A percentile compares a stretch with the other conserved stretches of the same genome.
These are phyloP conservation scores for Drosophila sucinea DNA, from an alignment of 1,140 invertebrate species.

Conservation along the genomic window DNA sequence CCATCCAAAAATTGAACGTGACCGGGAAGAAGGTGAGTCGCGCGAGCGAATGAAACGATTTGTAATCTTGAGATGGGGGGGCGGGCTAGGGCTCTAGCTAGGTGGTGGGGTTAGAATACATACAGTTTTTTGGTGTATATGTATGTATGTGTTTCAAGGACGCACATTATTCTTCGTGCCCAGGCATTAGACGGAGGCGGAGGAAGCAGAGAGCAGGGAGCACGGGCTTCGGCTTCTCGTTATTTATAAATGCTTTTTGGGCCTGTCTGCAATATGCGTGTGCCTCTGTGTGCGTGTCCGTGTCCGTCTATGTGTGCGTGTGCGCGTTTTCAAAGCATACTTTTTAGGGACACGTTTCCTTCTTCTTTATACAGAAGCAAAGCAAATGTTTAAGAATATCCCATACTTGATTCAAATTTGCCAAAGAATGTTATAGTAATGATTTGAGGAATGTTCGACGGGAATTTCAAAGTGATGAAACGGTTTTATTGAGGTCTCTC, in stretches of 20 bases:
- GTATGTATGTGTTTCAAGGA: slow-evolving; percentile 65
- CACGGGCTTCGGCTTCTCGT: slow-evolving; percentile 41
- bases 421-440: too few relatives aligned
- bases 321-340: slow-evolving; percentile 63
- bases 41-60: slow-evolving; percentile 24
- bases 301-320: slow-evolving; percentile 11
- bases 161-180: slow-evolving; percentile 72
- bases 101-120: slow-evolving; percentile 72
- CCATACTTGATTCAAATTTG: not conserved
- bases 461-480: too few relatives aligned
- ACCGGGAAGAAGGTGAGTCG: slow-evolving; percentile 83
- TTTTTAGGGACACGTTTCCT: slow-evolving; percentile 46
- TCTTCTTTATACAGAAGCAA: not conserved
- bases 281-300: slow-evolving; percentile 16
- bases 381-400: slow-evolving; percentile 29
- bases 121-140: slow-evolving; percentile 24
- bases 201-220: too few relatives aligned
- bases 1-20: slow-evolving; percentile 83
- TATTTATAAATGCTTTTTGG: slow-evolving; percentile 71
- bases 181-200: not conserved
- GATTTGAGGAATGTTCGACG: too few relatives aligned
- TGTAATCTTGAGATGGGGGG: slow-evolving; percentile 9
- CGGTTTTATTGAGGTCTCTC: too few relatives aligned
- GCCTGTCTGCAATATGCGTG: slow-evolving; percentile 46
- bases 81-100: not conserved